Percentiles rank a stretch among this genome's conserved stretches.
Conservation (phyloP, 2,888 invertebrate species). For the Ethmia dodecea region DNA sequence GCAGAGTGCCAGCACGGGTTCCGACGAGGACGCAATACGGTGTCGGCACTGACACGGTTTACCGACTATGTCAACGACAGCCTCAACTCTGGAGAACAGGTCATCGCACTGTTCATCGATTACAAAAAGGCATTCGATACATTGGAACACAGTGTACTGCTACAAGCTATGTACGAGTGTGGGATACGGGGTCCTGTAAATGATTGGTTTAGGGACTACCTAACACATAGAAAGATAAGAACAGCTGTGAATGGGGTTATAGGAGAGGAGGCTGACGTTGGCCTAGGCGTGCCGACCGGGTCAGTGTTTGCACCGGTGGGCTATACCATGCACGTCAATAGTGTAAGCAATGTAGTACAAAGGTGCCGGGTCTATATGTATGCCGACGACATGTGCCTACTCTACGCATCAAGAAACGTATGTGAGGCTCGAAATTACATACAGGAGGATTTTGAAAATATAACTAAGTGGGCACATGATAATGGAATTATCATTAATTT, state of each 20-base stretch:
- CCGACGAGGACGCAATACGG: background rate
- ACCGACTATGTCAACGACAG: background rate
- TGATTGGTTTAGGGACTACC: background rate
- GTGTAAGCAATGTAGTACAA: no score
- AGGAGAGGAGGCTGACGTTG: background rate
- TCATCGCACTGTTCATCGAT: background rate
- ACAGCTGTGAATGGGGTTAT: constrained; percentile 10
- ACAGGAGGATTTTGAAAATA: no score
- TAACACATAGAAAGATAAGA: background rate
- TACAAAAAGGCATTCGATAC: constrained; percentile 2
- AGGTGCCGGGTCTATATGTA: no score
- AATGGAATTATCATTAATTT: no score
- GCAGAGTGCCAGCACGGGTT: background rate
- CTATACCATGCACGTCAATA: no score
- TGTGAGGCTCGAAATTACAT: no score
- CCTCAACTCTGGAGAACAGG: background rate
- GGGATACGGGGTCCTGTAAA: background rate
- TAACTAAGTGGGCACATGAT: no score
- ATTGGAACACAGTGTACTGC: background rate
- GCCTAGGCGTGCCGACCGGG: background rate
- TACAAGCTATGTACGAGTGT: background rate
- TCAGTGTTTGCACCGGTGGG: no score
- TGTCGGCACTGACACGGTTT: background rate
- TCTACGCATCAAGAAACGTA: no score
- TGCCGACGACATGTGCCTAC: no score